Conservation (phyloP, 2,113 vertebrate species). For the Hippoglossus stenolepis region DNA sequence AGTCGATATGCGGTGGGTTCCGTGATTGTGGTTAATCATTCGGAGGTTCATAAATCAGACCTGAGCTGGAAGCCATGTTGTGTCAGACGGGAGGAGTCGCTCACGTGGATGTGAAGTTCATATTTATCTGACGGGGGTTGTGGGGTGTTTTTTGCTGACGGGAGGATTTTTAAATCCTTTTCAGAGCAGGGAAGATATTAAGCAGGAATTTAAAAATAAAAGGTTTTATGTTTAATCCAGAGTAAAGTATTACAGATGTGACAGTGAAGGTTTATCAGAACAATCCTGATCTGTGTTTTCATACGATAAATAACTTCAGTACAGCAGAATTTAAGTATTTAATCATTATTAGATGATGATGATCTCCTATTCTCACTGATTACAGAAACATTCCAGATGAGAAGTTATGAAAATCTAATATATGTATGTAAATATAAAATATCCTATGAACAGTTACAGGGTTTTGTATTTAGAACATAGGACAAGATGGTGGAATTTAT, state of each 20-base stretch:
- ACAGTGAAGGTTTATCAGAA: no score
- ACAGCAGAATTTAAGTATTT: no score
- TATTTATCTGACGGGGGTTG: background rate
- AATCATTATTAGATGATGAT: background rate
- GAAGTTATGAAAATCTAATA: no score
- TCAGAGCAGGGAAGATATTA: background rate
- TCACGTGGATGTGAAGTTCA: background rate
- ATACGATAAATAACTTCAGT: no score
- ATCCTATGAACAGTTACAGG: no score
- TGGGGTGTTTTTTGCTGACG: no score
- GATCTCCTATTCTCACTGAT: no score
- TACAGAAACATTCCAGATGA: no score
- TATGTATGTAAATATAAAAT: no score
- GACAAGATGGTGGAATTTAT: no score
- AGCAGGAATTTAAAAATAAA: slow-evolving; percentile 12
- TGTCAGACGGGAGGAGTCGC: background rate
- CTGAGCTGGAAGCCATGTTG: slow-evolving; percentile 14
- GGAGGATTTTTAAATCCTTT: background rate
- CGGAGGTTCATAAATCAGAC: slow-evolving; percentile 44
- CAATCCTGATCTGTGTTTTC: slow-evolving; percentile 72
- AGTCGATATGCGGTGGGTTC: slow-evolving; percentile 32
- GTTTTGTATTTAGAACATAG: no score
- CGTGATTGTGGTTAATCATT: slow-evolving; percentile 36
- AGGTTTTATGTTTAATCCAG: no score
- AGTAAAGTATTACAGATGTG: slow-evolving; percentile 30